Conservation (phyloP, 2,888 invertebrate species). For the Charanyca ferruginea region DNA sequence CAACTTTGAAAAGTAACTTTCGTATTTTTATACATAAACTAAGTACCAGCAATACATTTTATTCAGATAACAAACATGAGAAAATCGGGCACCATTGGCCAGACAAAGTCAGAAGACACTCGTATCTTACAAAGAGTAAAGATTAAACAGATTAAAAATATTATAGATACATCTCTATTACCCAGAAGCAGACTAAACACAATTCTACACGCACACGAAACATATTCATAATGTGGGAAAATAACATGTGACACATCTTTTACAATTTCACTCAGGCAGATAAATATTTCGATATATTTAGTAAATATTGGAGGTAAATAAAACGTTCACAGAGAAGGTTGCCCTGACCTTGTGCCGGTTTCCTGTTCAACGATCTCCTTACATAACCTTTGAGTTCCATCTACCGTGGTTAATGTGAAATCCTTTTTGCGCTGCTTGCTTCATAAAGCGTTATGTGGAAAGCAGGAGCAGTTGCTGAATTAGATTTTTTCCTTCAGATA, state of each 20-base stretch:
- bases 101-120: neutral
- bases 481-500: slow-evolving; percentile 54
- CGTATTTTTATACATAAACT: neutral
- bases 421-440: slow-evolving; percentile 63
- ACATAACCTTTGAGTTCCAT: slow-evolving; percentile 65
- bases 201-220: too few relatives aligned
- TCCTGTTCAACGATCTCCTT: slow-evolving; percentile 63
- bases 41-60: neutral
- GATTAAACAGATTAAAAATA: slow-evolving; percentile 17
- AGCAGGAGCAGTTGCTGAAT: slow-evolving; percentile 50
- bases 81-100: neutral
- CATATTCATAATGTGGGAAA: slow-evolving; percentile 31
- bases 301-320: slow-evolving; percentile 58
- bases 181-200: neutral
- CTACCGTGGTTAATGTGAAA: slow-evolving; percentile 66
- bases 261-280: slow-evolving; percentile 36
- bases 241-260: slow-evolving; percentile 22
- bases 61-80: slow-evolving; percentile 1
- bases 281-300: slow-evolving; percentile 43
- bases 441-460: slow-evolving; percentile 60
- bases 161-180: neutral
- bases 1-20: neutral
- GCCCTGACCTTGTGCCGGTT: slow-evolving; percentile 61
- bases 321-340: slow-evolving; percentile 41
- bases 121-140: neutral